phyloP scores from a whole-genome alignment of 2,797 vertebrate species.

The Galaxias olidus region DNA sequence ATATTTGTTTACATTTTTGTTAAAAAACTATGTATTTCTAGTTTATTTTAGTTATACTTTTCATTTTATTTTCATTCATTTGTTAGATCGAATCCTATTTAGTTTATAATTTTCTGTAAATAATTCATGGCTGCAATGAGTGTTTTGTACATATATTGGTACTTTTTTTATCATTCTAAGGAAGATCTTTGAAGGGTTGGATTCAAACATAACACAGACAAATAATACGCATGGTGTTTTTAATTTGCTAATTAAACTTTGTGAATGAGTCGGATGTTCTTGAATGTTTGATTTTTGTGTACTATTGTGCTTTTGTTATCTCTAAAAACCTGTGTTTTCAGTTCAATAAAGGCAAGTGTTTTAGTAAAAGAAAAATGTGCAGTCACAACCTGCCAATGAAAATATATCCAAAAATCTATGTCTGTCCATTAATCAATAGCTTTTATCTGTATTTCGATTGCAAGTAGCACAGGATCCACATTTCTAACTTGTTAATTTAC shows the following conservation, averaged over 20 bases:
- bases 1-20: conserved; percentile 61
- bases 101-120: conserved; percentile 51
- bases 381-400: no score
- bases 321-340: conserved; percentile 55
- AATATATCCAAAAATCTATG: no score
- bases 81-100: conserved; percentile 48
- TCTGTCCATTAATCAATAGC: no score
- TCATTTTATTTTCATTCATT: conserved; percentile 37
- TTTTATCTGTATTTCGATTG: no score
- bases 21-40: conserved; percentile 45
- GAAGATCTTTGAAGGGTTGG: conserved; percentile 55
- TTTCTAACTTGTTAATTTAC: no score
- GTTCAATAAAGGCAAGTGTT: conserved; percentile 60
- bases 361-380: conserved; percentile 32
- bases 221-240: conserved; percentile 62
- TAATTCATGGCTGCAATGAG: conserved; percentile 54
- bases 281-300: conserved; percentile 57
- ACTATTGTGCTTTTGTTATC: conserved; percentile 52
- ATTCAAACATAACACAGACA: conserved; percentile 58
- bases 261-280: conserved; percentile 65
- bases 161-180: conserved; percentile 61
- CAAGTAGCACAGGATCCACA: no score
- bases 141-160: conserved; percentile 70
- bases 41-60: conserved; percentile 40
- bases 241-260: conserved; percentile 64